Base-by-base conservation (phyloP, 2,113 vertebrate species). In the Pseudorectes ferrugineus region DNA sequence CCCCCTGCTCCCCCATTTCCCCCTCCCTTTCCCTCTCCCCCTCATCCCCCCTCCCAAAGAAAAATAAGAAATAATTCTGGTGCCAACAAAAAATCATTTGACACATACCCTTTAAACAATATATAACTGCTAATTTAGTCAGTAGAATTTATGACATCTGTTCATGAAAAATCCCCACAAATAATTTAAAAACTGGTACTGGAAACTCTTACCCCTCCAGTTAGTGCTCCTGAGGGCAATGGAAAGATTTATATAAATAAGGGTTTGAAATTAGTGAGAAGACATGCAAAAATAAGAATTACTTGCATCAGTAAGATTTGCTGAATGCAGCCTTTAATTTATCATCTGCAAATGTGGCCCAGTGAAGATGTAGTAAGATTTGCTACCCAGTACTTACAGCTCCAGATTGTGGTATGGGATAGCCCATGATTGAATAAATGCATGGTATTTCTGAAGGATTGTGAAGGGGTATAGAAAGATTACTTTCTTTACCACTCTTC, bases 251-350 rank as follows among this genome's bases (percentile, higher is more conserved):
- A 33, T 85, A 63, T 59, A 67, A 91, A 51, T 36, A 74, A 71
- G n/a, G 8, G 18, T 38, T 79, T 67, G 61, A 85, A 95, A 93
- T 68, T 24, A 43, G 20, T 36, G 48, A 93, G 66, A 82, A 78
- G 84, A 63, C 35, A 65, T 21, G 25, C 31, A 88, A 83, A 90
- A 92, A 45, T 42, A 88, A 66, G 16, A 83, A 76, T 80, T 92
- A 80, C 29, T 90, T 68, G 10, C 18, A 92, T 88, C 35, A 83
- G 45, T 92, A 79, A 83, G 71, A 79, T 90, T 83, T 93, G 11
- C 26, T 96, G 78, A 85, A 94, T n/a, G 52, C 46, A 93, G 42
- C 20, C 88, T 86, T 92, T 58, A 62, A 77, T 92, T 88, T 90
- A 14, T 74, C 82, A 90, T 92, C 72, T 86, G 67, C 49, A 92